A percentile compares a stretch with the other conserved stretches of the same genome.
These are phyloP conservation scores for Acropora tenuis DNA, from an alignment of 64 coral and sea anemone species.

Conservation along the genomic window DNA sequence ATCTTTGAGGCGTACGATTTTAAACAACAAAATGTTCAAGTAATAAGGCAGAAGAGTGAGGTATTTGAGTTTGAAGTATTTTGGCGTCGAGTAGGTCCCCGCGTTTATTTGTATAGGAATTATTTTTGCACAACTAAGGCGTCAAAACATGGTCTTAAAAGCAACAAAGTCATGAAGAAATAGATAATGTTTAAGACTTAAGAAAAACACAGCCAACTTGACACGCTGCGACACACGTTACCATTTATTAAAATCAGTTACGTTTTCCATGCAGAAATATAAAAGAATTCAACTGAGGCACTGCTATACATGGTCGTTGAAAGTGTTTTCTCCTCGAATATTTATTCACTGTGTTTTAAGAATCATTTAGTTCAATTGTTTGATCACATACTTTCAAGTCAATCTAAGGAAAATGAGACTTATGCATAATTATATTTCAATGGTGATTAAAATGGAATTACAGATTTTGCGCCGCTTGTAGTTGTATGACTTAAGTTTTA, in stretches of 20 bases:
- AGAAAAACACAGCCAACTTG: background rate
- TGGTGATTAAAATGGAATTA: background rate
- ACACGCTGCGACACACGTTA: background rate
- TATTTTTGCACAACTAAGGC: background rate
- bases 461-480: background rate
- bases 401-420: background rate
- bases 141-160: background rate
- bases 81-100: background rate
- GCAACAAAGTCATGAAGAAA: background rate
- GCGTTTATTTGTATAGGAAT: background rate
- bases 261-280: no score
- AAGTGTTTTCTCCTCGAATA: background rate
- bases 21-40: background rate
- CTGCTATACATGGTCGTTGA: background rate
- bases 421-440: background rate
- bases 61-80: background rate
- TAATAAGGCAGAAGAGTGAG: background rate
- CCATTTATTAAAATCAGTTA: no score
- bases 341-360: background rate
- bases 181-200: background rate
- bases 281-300: no score
- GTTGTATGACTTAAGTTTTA: background rate
- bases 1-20: background rate
- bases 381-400: background rate
- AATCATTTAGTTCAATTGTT: background rate